These are phyloP conservation scores for Pantelozetes paolii DNA, from an alignment of 2,888 invertebrate species.

Conservation along the genomic window DNA sequence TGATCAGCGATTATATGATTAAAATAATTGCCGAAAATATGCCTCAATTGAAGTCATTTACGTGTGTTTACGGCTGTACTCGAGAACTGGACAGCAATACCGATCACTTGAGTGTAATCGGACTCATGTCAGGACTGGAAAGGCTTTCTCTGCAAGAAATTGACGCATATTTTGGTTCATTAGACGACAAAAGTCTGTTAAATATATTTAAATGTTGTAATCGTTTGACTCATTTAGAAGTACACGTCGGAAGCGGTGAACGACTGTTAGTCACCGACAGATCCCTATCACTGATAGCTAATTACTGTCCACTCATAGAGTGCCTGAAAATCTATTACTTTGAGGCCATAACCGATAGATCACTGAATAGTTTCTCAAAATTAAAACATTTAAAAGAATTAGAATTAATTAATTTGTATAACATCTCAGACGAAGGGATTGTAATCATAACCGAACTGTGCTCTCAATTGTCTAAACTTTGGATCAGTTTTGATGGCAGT, in stretches of 20 bases:
- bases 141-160: conserved; percentile 21
- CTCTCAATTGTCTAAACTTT: not conserved
- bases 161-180: conserved; percentile 22
- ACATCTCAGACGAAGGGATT: conserved; percentile 14
- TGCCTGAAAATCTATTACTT: not conserved
- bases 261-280: conserved; percentile 3
- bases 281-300: not conserved
- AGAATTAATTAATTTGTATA: conserved; percentile 27
- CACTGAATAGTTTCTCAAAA: conserved; percentile 27
- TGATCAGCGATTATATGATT: conserved; percentile 28
- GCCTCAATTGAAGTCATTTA: not conserved
- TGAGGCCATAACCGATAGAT: conserved; percentile 19
- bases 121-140: not conserved
- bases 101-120: conserved; percentile 13
- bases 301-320: conserved; percentile 6
- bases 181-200: conserved; percentile 17
- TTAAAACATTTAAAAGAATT: conserved; percentile 13
- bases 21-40: conserved; percentile 4
- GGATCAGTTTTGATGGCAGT: conserved; percentile 30
- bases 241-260: conserved; percentile 33
- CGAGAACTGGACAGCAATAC: conserved; percentile 10
- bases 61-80: conserved; percentile 28
- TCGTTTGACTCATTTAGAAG: conserved; percentile 14
- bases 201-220: conserved; percentile 6
- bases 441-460: conserved; percentile 4